Conservation (phyloP, 2,888 invertebrate species). For the Iselma pallidipennis region DNA sequence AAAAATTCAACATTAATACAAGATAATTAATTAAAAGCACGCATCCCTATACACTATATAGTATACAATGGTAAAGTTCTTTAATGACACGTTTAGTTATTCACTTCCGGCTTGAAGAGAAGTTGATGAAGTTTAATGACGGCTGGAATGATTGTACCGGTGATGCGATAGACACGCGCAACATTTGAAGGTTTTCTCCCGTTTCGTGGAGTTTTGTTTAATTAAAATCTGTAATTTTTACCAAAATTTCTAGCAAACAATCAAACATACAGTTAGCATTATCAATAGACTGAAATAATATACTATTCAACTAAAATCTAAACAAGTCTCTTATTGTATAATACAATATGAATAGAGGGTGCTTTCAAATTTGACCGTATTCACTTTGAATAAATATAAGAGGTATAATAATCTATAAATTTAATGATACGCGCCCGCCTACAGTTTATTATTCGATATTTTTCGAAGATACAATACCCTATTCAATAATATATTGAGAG, state of each 20-base stretch:
- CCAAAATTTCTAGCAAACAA: too few species aligned
- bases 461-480: not conserved
- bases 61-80: not conserved
- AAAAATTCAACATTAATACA: too few species aligned
- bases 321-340: not conserved
- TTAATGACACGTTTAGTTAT: not conserved
- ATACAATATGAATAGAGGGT: not conserved
- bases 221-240: too few species aligned
- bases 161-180: slow-evolving; percentile 1
- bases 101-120: not conserved
- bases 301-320: too few species aligned
- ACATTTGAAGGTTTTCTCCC: not conserved
- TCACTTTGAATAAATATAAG: not conserved
- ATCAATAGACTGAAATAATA: too few species aligned
- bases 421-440: not conserved
- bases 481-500: not conserved
- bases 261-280: too few species aligned
- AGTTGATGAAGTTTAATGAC: not conserved
- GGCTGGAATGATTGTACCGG: not conserved
- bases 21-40: not conserved
- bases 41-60: not conserved
- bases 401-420: not conserved
- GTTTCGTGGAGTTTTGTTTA: too few species aligned
- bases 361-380: not conserved
- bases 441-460: not conserved